Conservation (phyloP, 2,888 invertebrate species). For the Epistrophe eligans region DNA sequence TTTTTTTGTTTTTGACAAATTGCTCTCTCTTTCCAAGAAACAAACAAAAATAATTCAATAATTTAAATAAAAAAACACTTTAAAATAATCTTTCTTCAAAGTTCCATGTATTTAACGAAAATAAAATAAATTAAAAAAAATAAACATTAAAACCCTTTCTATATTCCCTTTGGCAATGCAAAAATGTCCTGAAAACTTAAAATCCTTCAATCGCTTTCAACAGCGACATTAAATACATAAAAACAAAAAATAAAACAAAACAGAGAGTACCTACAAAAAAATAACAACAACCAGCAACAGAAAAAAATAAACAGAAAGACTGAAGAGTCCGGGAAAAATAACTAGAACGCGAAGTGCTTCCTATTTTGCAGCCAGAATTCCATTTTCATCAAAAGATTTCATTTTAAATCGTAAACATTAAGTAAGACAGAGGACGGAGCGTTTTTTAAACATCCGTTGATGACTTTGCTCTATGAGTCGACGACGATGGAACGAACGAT, state of each 20-base stretch:
- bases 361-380: conserved; percentile 34
- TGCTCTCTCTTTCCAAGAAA: neutral
- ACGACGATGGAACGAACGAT: neutral
- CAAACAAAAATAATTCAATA: neutral
- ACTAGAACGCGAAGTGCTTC: conserved; percentile 62
- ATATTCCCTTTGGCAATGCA: conserved; percentile 35
- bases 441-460: conserved; percentile 54
- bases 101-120: neutral
- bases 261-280: conserved; percentile 11
- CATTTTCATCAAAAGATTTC: conserved; percentile 63
- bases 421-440: conserved; percentile 37
- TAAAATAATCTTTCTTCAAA: neutral
- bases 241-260: neutral
- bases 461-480: conserved; percentile 12
- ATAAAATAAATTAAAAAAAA: neutral
- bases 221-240: neutral
- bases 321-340: conserved; percentile 35
- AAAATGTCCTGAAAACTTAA: conserved; percentile 36
- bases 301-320: conserved; percentile 5
- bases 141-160: conserved; percentile 36
- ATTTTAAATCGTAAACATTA: conserved; percentile 50
- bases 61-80: neutral
- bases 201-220: conserved; percentile 21
- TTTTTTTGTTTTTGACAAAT: neutral
- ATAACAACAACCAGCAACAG: neutral